Evolutionary conservation across 2,888 invertebrate species (phyloP).

Genomic region (Trichogramma dendrolimi): DNA sequence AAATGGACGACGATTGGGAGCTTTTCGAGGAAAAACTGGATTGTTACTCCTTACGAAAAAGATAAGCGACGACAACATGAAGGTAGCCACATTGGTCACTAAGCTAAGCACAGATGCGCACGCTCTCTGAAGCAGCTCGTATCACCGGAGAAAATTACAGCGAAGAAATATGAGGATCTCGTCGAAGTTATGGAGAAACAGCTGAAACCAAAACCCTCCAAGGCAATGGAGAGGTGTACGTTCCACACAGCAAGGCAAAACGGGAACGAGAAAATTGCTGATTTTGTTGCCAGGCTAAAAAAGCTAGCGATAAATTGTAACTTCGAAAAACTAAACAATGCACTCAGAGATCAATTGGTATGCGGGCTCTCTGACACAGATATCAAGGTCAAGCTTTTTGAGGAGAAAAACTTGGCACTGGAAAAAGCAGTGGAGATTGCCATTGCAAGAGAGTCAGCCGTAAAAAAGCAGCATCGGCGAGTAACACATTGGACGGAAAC

Average conservation of each 20-base stretch:
- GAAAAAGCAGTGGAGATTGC: not conserved
- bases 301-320: conserved; percentile 24
- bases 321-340: conserved; percentile 19
- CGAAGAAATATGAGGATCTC: conserved; percentile 21
- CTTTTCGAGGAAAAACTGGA: conserved; percentile 22
- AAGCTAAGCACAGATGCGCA: conserved; percentile 12
- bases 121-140: conserved; percentile 21
- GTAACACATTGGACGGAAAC: not conserved
- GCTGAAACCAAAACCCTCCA: conserved; percentile 21
- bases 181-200: conserved; percentile 26
- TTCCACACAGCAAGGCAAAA: conserved; percentile 26
- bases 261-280: conserved; percentile 19
- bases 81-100: no score
- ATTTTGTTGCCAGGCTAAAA: conserved; percentile 23
- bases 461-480: not conserved
- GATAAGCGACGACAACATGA: conserved; percentile 20
- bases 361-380: conserved; percentile 7
- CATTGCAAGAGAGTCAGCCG: not conserved
- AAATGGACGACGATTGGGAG: conserved; percentile 23
- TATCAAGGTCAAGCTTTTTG: not conserved
- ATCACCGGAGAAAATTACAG: conserved; percentile 24
- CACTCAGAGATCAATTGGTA: conserved; percentile 28
- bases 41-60: conserved; percentile 29
- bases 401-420: not conserved
- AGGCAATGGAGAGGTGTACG: conserved; percentile 24